These are phyloP conservation scores for Craseonycteris thonglongyai DNA, from an alignment of 2,113 vertebrate genomes.

Conservation along the genomic window DNA sequence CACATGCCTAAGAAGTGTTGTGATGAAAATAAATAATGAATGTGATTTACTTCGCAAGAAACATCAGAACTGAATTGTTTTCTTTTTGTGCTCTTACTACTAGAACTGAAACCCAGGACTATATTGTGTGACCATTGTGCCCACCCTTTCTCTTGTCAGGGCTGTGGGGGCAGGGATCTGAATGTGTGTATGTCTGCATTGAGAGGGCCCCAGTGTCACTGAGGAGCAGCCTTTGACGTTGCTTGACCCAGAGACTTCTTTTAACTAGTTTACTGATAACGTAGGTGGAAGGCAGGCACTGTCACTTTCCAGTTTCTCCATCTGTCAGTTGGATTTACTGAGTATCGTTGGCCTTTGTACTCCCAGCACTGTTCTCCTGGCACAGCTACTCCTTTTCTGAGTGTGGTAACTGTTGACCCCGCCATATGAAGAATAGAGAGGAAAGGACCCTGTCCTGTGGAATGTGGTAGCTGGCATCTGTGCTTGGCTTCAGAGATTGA, in stretches of 20 bases:
- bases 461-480: neutral
- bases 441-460: neutral
- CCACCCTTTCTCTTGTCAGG: neutral
- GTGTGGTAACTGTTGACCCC: neutral
- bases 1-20: neutral
- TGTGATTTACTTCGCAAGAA: neutral
- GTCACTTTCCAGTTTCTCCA: accelerated
- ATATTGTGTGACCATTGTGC: neutral
- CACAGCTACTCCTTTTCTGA: neutral
- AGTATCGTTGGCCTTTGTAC: too few species aligned
- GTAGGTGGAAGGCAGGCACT: neutral
- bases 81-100: neutral
- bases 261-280: neutral
- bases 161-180: too few species aligned
- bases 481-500: neutral
- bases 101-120: neutral
- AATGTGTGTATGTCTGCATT: neutral
- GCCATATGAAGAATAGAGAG: neutral
- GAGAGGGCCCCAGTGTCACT: neutral
- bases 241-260: neutral
- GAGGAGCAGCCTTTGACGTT: neutral
- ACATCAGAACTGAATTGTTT: neutral
- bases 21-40: neutral
- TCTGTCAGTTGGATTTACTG: neutral
- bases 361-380: neutral